Evolutionary conservation across 2,113 vertebrate species (phyloP), one percentile per base, ranked within the genome.

Genomic region (Campylomormyrus numenius): DNA sequence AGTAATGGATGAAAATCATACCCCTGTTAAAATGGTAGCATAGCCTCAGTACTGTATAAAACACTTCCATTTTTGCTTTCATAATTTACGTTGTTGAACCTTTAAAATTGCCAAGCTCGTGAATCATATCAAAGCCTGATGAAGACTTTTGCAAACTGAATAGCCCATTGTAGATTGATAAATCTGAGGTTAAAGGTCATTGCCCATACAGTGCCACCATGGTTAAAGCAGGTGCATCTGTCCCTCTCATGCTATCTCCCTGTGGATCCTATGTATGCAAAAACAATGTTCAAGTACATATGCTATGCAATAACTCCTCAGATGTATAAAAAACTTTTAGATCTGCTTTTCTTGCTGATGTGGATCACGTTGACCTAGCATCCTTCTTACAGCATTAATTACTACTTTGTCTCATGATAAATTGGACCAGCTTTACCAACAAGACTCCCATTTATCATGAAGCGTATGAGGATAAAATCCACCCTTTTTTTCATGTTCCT

Each of bases 381-480:
- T 50, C n/a, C 93, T 93, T 94, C 95, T 94, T 94, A 94, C 94
- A 94, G 93, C 94, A 95, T 95, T 96, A 95, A 96, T 96, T 96
- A 96, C 95, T 94, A 93, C 92, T 90, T 70, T 8, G 88, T 91
- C 92, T 92, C 90, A 92, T 96, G 95, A 96, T 95, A 93, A 94
- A 95, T 95, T 91, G 94, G 94, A 93, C 93, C 93, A 92, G 93
- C 92, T 93, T 93, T 91, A 91, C 92, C 92, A 89, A 92, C 89
- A 91, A 90, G 83, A 87, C 92, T 92, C 93, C 93, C 95, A 96
- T 96, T 95, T 92, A 96, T 96, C 95, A 96, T 91, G 83, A 89
- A 90, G 85, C 83, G 90, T 91, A 85, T 92, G 91, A 93, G 93
- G 92, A 91, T 92, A 88, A 88, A 88, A 93, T 92, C 92, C 92